Conservation (phyloP, 2,888 invertebrate genomes). For the Lithosia quadra region DNA sequence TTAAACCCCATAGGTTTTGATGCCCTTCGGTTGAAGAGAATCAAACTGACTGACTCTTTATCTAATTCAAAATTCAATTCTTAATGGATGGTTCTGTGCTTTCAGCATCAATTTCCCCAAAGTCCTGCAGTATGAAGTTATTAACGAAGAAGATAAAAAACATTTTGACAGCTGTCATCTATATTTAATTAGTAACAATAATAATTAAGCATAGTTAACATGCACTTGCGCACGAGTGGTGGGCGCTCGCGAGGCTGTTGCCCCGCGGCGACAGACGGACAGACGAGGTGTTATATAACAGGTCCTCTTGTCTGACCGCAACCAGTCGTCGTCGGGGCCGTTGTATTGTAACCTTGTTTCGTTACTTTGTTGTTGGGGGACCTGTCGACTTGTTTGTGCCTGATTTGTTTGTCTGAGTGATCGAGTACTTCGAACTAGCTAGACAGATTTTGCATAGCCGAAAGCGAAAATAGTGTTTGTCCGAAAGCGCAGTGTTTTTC, state of each 20-base stretch:
- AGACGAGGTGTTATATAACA: constrained; percentile 19
- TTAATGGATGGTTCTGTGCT: no score
- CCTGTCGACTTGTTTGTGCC: not conserved
- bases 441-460: no score
- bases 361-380: not conserved
- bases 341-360: not conserved
- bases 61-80: no score
- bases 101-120: no score
- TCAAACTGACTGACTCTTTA: no score
- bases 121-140: no score
- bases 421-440: no score
- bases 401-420: not conserved
- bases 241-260: not conserved
- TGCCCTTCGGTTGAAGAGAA: no score
- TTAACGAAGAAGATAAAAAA: not conserved
- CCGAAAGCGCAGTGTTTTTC: no score
- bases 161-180: not conserved
- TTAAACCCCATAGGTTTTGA: no score
- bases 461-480: no score
- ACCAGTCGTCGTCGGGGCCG: not conserved
- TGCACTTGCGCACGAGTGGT: not conserved
- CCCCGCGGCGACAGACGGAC: constrained; percentile 16
- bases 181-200: not conserved
- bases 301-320: not conserved
- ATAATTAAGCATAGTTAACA: not conserved